Evolutionary conservation across 2,888 invertebrate species (phyloP), one percentile per base, ranked within the genome.

Genomic region (Mechanitis mazaeus): DNA sequence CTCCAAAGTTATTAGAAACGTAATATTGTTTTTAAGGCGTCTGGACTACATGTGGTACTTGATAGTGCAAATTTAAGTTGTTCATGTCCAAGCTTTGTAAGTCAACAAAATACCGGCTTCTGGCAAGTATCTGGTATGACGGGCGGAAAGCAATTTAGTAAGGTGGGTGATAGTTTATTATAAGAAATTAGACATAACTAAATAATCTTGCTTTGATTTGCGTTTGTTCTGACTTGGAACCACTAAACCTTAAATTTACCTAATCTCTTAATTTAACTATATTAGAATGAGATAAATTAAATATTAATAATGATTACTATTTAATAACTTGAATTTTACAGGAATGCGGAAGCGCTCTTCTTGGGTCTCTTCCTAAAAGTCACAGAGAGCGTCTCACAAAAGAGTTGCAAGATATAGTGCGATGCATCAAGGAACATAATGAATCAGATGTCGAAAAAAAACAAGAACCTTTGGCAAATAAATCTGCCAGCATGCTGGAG

Each of bases 91-190:
- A 67, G 75, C 0, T 67, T 72, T 9, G 64, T 69, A 12, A 75
- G 74, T 47, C 74, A 75, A 47, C 81, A 88, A 67, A 85, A 78
- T 72, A 86, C 84, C 65, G 86, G 87, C 45, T 67, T 87, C 50
- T 91, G 90, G 90, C 86, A 90, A 64, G 85, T 89, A 5, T 87
- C 87, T 0, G 90, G 87, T 0, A 69, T 87, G 0, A 69, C 84
- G 2, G 85, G 89, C 0, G 90, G 90, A 0, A 87, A 84, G 66
- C 85, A 84, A 47, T 74, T 79, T 1, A 85, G 84, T 57, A 87
- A 85, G 84, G 89, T 88, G 9, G 42, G 42, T 9, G 6, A 35
- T 42, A 42, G 9, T 9, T 9, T 11, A 42, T 9, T 42, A 50
- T 31, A 50, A 50, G 7, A 31, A 31, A 28, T 28, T 9, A 28